Evolutionary conservation across 2,113 vertebrate species (phyloP), one percentile per base, ranked within the genome.

Genomic region (Rostratula benghalensis): DNA sequence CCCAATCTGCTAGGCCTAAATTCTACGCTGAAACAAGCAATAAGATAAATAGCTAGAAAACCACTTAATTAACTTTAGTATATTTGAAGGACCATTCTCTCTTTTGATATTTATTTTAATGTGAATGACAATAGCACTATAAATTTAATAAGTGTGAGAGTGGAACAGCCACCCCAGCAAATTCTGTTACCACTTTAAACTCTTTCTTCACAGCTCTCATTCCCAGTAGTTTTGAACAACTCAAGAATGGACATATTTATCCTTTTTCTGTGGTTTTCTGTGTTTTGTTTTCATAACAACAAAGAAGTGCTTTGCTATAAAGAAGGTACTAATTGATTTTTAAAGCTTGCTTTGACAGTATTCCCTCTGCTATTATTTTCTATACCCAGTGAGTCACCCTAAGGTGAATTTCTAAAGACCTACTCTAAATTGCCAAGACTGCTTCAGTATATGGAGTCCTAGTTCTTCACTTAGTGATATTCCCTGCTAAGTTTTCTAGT

Each of bases 261-360:
- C 35, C 18, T 31, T 76, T 94, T 61, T 51, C 21, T 56, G 25
- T 18, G 3, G 3, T 31, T 35, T 19, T 60, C 3, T 50, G 3
- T 31, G 6, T 39, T 56, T 83, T 61, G 18, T 46, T 94, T 77
- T 73, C 76, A 54, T 82, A 88, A 67, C 5, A 28, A 65, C 18
- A 69, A 84, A 81, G 30, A 59, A 75, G 5, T 7, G 21, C 60
- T 88, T 89, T 91, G 15, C 28, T 91, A 53, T 79, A 83, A 48
- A 87, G 41, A 67, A 85, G n/a, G 86, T 50, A 83, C 4, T 37
- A 90, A 60, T 4, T 59, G 64, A 89, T 90, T 96, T 96, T 97
- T 65, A 87, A 90, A 94, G n/a, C 24, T 67, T 84, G 23, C 15
- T 91, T 84, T 91, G 71, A 85, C 37, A 89, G n/a, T 63, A 28